A percentile compares a stretch with the other conserved stretches of the same genome.
These are phyloP conservation scores for Neopelma chrysocephalum DNA, from an alignment of 2,797 vertebrate species.

Conservation along the genomic window DNA sequence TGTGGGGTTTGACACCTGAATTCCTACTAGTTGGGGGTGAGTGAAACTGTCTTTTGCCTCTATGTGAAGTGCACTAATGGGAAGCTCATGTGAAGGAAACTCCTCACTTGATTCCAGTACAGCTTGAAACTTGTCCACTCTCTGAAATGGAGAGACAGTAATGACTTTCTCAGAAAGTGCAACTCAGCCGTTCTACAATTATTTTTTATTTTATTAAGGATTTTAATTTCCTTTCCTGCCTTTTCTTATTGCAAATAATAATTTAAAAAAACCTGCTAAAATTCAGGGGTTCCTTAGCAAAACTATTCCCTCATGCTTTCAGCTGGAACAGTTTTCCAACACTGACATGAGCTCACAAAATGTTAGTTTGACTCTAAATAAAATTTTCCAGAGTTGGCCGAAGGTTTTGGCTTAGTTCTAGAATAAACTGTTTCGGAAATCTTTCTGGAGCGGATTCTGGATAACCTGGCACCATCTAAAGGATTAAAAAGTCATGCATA, in stretches of 20 bases:
- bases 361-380: conserved; percentile 13
- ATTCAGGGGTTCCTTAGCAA: not conserved
- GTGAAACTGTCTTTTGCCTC: not conserved
- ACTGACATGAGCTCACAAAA: conserved; percentile 32
- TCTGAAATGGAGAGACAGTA: not conserved
- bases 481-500: not conserved
- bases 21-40: not conserved
- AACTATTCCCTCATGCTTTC: conserved; percentile 9
- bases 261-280: not conserved
- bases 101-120: not conserved
- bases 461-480: conserved; percentile 15
- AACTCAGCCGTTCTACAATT: not conserved
- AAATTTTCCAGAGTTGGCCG: conserved; percentile 28
- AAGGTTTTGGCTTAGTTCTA: conserved; percentile 47
- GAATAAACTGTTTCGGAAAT: not conserved
- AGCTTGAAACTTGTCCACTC: not conserved
- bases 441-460: conserved; percentile 44
- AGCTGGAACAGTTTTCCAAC: conserved; percentile 12
- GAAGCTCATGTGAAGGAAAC: not conserved
- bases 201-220: not conserved
- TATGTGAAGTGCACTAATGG: not conserved
- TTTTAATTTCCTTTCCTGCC: conserved; percentile 5
- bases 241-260: not conserved
- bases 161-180: not conserved
- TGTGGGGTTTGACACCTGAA: not conserved